phyloP scores from a whole-genome alignment of 2,113 vertebrate genomes.

The Heterocephalus glaber region DNA sequence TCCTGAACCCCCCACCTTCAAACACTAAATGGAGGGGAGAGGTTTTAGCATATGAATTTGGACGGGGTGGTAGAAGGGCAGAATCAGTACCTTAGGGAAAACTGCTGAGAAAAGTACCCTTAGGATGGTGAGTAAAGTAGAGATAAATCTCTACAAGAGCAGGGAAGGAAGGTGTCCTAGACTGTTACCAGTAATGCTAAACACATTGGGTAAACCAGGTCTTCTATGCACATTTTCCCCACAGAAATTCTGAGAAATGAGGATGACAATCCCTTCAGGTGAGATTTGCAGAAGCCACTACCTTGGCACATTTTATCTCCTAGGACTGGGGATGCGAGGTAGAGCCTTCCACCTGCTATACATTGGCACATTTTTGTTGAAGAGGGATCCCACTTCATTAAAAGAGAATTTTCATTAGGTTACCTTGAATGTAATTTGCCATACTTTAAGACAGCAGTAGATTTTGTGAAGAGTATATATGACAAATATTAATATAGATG shows the following conservation, averaged over 20 bases:
- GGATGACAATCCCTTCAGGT: not conserved
- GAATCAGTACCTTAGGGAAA: not conserved
- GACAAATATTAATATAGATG: not conserved
- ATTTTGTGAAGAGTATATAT: not conserved
- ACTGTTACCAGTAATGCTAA: not conserved
- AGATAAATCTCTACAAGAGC: not conserved
- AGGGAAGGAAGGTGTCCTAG: not conserved
- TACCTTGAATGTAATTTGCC: not conserved
- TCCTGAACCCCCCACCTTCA: not conserved
- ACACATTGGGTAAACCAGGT: not conserved
- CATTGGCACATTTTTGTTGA: not conserved
- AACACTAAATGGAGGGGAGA: not conserved
- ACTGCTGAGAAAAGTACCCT: not conserved
- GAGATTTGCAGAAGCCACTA: not conserved
- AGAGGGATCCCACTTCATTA: not conserved
- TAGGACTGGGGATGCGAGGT: not conserved
- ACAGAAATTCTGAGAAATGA: not conserved
- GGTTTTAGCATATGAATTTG: not conserved
- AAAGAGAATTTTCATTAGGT: not conserved
- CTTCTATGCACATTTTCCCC: not conserved
- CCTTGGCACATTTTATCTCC: accelerated
- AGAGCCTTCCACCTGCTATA: not conserved
- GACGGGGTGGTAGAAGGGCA: not conserved
- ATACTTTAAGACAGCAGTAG: not conserved
- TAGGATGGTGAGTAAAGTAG: not conserved